Evolutionary conservation across 1,140 invertebrate species (phyloP), one percentile per base, ranked within the genome.

Genomic region (Spodoptera frugiperda): DNA sequence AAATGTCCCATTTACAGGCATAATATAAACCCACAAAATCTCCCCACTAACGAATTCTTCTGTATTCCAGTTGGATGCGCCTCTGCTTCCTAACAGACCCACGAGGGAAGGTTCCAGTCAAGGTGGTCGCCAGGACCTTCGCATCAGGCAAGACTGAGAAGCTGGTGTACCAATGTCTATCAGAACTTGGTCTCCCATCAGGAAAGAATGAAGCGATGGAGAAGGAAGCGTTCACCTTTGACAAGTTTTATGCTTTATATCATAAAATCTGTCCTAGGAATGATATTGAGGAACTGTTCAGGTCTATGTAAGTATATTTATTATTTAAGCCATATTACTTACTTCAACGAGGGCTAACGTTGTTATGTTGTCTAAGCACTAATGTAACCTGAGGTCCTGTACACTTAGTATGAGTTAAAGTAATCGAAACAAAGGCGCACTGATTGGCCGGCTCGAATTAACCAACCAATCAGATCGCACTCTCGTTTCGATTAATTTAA

Each of bases 231-330:
- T 99, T 99, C 90, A 99, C 99, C 1, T 99, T 99, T 93, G 99
- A 99, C 79, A 99, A 99, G 90, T 99, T 99, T 94, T 99, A 99
- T 94, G 97, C 97, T 51, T 95, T 99, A 0, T 99, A 99, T 93
- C 99, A 99, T 92, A 99, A 99, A 95, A 99, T 99, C 83, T 99
- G 99, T 93, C 99, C 99, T 9, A 96, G 99, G 81, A 99, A 99
- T 87, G 99, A 99, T 91, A 99, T 99, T 83, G 99, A 99, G 93
- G 99, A 99, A 93, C 94, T 99, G 5, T 99, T 99, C 91, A 97
- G 98, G 91, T 97, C 97, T 59, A 97, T 99, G 99, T 99, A 95
- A 97, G 98, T 96, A 76, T 51, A 59, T 14, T 54, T 0, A 15
- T 0, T 39, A 25, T 12, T 57, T 14, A 51, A 14, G 30, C 17